A percentile compares a stretch with the other conserved stretches of the same genome.
phyloP scores from a whole-genome alignment of 2,797 vertebrate species.

The Gobio occitaniae region DNA sequence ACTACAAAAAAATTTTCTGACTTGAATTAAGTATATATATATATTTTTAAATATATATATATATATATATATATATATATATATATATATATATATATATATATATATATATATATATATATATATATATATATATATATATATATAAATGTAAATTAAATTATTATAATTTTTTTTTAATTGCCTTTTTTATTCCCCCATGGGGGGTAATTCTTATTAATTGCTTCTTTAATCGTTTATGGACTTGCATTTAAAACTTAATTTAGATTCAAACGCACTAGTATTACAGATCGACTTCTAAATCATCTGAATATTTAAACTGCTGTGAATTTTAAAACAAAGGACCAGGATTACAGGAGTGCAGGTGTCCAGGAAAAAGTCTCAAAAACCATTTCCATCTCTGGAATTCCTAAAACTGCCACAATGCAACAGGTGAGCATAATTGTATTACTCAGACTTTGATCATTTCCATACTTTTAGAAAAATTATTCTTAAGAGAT shows the following conservation, averaged over 20 bases:
- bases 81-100: too few species aligned
- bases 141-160: too few species aligned
- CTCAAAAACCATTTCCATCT: slow-evolving; percentile 90
- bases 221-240: neutral
- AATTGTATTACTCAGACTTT: slow-evolving; percentile 1
- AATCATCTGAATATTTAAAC: slow-evolving; percentile 38
- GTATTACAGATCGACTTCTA: neutral
- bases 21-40: neutral
- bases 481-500: neutral
- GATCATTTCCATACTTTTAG: neutral
- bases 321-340: slow-evolving; percentile 58
- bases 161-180: too few species aligned
- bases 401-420: slow-evolving; percentile 93
- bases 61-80: too few species aligned
- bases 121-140: too few species aligned
- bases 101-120: too few species aligned
- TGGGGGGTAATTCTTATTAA: neutral
- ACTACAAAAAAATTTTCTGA: too few species aligned
- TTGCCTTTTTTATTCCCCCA: neutral
- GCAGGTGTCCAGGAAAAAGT: slow-evolving; percentile 85
- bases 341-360: slow-evolving; percentile 86
- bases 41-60: neutral
- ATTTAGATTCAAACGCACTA: neutral
- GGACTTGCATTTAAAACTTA: neutral
- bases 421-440: slow-evolving; percentile 92